Evolutionary conservation across 2,888 invertebrate genomes (phyloP).

Genomic region (Druceiella hillmani): DNA sequence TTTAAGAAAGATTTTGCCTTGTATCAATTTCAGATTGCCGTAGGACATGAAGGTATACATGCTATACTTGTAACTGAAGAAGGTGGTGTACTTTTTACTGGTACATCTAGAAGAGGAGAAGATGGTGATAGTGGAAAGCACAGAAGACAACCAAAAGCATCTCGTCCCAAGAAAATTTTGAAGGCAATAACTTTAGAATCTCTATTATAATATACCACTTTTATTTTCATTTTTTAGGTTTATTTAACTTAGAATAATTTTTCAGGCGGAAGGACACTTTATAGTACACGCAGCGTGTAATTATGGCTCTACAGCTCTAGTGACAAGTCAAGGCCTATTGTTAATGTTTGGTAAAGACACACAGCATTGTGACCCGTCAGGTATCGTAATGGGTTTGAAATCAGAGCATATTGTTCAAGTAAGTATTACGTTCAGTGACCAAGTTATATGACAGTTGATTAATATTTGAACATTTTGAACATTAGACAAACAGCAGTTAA

Average conservation of each 20-base stretch:
- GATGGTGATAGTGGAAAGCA: constrained; percentile 83
- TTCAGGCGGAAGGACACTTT: constrained; percentile 66
- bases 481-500: neutral
- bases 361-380: constrained; percentile 70
- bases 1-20: constrained; percentile 34
- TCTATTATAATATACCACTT: neutral
- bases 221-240: neutral
- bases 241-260: constrained; percentile 1
- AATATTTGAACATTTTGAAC: neutral
- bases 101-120: constrained; percentile 87
- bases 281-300: constrained; percentile 86
- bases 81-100: constrained; percentile 75
- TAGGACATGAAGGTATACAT: constrained; percentile 93
- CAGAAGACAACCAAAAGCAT: constrained; percentile 82
- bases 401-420: constrained; percentile 65
- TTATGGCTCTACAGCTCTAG: constrained; percentile 89
- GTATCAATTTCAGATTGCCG: constrained; percentile 74
- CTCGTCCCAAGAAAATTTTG: constrained; percentile 87
- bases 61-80: constrained; percentile 88
- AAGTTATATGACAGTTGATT: neutral
- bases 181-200: constrained; percentile 52
- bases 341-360: constrained; percentile 95
- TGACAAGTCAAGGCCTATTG: constrained; percentile 84
- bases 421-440: neutral
- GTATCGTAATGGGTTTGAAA: constrained; percentile 69